Conservation (phyloP, 2,888 invertebrate species). For the Xanthia icteritia region DNA sequence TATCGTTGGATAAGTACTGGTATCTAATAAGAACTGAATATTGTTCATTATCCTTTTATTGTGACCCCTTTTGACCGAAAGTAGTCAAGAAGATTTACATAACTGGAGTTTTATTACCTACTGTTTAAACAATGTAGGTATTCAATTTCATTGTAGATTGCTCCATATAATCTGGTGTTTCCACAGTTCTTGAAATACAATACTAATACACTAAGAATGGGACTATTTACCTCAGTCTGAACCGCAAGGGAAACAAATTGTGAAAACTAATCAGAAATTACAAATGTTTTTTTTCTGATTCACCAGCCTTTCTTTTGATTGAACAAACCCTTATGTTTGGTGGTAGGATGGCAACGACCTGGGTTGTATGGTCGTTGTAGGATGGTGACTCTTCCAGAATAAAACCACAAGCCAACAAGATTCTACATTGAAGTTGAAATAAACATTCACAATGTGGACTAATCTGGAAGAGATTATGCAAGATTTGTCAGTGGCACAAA, state of each 20-base stretch:
- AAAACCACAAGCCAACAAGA: background rate
- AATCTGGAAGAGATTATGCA: constrained; percentile 73
- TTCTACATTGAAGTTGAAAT: background rate
- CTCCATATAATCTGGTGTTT: background rate
- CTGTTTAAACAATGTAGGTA: background rate
- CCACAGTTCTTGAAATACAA: background rate
- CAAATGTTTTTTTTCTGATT: too few relatives aligned
- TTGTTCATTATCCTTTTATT: background rate
- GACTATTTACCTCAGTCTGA: too few relatives aligned
- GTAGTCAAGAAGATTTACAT: background rate
- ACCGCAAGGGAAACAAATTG: too few relatives aligned
- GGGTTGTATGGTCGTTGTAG: too few relatives aligned
- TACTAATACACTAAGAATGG: background rate
- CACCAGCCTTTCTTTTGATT: background rate
- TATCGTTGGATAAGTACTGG: background rate
- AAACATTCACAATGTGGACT: constrained; percentile 69
- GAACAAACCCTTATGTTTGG: background rate
- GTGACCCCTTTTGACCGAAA: background rate
- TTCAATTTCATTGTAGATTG: background rate
- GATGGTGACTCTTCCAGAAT: background rate
- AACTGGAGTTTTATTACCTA: background rate
- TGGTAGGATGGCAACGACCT: too few relatives aligned
- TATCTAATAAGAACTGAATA: background rate
- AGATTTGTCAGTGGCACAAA: constrained; percentile 79
- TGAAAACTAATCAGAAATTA: too few relatives aligned